These are phyloP conservation scores for Stomatorhinus walkeri DNA, from an alignment of 2,797 vertebrate species.

Conservation along the genomic window DNA sequence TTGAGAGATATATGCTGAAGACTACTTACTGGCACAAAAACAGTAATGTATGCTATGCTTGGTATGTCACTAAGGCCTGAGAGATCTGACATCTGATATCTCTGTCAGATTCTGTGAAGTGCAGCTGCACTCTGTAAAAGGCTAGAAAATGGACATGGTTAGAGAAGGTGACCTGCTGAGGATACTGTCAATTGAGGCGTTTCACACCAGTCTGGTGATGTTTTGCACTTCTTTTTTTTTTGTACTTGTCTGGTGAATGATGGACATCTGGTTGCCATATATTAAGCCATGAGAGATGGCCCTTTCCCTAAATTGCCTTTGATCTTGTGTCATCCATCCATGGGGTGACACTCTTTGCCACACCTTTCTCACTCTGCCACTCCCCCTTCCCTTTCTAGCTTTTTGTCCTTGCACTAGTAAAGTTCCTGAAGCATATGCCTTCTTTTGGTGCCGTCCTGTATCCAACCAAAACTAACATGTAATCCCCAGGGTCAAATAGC, in stretches of 20 bases:
- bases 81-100: slow-evolving; percentile 19
- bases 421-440: neutral
- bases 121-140: slow-evolving; percentile 38
- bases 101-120: slow-evolving; percentile 11
- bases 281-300: neutral
- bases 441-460: neutral
- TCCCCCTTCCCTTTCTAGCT: neutral
- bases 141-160: slow-evolving; percentile 8
- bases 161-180: neutral
- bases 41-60: neutral
- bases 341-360: neutral
- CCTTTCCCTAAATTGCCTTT: neutral
- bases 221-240: neutral
- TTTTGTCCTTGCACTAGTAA: neutral
- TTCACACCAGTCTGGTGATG: neutral
- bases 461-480: neutral
- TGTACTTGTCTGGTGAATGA: slow-evolving; percentile 16
- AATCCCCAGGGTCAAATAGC: neutral
- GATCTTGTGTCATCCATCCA: slow-evolving; percentile 14
- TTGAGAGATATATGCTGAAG: neutral
- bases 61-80: neutral
- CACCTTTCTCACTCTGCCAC: neutral
- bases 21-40: neutral
- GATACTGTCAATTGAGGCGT: neutral
- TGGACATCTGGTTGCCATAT: slow-evolving; percentile 2